These are phyloP conservation scores for Etia nguti DNA, from an alignment of 2,113 vertebrate species.

Conservation along the genomic window DNA sequence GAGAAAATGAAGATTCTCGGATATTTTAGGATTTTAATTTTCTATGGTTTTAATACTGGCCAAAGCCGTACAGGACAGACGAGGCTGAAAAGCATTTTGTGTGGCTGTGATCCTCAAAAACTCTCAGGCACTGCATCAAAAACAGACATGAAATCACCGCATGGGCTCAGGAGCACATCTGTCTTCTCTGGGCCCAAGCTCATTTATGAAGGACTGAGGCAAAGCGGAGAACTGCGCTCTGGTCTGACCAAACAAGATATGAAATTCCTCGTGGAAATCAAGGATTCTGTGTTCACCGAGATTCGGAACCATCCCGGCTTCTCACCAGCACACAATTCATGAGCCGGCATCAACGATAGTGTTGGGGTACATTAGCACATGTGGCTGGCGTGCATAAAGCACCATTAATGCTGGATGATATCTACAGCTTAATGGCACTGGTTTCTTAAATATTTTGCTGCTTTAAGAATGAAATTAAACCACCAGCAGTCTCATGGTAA, in stretches of 20 bases:
- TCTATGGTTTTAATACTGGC: rapidly evolving
- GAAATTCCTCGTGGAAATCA: neutral
- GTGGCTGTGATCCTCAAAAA: rapidly evolving
- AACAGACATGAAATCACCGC: neutral
- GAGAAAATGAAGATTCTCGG: neutral
- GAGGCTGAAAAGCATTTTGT: neutral
- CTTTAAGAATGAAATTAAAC: neutral
- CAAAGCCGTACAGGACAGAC: neutral
- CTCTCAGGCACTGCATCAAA: neutral
- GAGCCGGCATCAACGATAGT: rapidly evolving
- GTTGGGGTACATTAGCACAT: neutral
- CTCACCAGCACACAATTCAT: neutral
- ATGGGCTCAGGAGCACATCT: neutral
- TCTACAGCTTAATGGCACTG: neutral
- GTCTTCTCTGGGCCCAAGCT: neutral
- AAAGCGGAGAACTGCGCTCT: neutral
- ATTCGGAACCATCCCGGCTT: neutral
- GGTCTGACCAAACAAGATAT: neutral
- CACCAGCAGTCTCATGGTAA: neutral
- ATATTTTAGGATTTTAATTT: neutral
- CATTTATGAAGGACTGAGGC: neutral
- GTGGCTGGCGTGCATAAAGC: neutral
- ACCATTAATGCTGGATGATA: neutral
- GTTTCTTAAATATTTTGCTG: neutral
- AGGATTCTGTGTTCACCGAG: neutral